These are phyloP conservation scores for Hirudinaria manillensis DNA, from an alignment of 2,888 invertebrate species.

Conservation along the genomic window DNA sequence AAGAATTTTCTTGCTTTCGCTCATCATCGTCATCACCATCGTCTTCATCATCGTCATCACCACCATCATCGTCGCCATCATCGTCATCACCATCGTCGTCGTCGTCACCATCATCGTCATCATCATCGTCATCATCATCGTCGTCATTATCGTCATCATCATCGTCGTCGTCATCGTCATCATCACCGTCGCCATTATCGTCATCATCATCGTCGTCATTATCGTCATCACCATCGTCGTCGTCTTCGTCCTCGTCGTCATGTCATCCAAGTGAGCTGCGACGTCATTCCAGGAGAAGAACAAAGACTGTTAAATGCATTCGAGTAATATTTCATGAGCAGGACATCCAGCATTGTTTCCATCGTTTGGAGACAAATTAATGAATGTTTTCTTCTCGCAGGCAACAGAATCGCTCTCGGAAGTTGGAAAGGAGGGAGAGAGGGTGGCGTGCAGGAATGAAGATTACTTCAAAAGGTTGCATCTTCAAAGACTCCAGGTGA, in stretches of 20 bases:
- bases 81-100: slow-evolving; percentile 24
- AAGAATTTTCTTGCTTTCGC: not conserved
- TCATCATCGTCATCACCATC: slow-evolving; percentile 14
- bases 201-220: slow-evolving; percentile 30
- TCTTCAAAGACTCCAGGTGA: too few relatives aligned
- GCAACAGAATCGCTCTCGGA: too few relatives aligned
- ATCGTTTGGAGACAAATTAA: too few relatives aligned
- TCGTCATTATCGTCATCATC: slow-evolving; percentile 25
- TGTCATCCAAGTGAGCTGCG: not conserved
- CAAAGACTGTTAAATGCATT: too few relatives aligned
- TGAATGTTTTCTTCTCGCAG: too few relatives aligned
- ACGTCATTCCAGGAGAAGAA: not conserved
- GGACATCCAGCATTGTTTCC: too few relatives aligned
- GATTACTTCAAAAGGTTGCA: too few relatives aligned
- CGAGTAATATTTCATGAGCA: too few relatives aligned
- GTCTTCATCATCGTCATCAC: slow-evolving; percentile 13
- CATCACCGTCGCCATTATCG: slow-evolving; percentile 26
- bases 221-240: slow-evolving; percentile 26
- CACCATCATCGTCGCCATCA: slow-evolving; percentile 19
- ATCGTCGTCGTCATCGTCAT: slow-evolving; percentile 25
- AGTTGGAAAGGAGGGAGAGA: too few relatives aligned
- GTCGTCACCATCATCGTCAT: slow-evolving; percentile 24
- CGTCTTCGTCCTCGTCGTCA: slow-evolving; percentile 3
- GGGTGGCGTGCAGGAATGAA: too few relatives aligned
- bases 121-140: slow-evolving; percentile 30